Percentiles rank a stretch among this genome's conserved stretches.
Conservation (phyloP, 2,113 vertebrate species). For the Ammodytes dubius region DNA sequence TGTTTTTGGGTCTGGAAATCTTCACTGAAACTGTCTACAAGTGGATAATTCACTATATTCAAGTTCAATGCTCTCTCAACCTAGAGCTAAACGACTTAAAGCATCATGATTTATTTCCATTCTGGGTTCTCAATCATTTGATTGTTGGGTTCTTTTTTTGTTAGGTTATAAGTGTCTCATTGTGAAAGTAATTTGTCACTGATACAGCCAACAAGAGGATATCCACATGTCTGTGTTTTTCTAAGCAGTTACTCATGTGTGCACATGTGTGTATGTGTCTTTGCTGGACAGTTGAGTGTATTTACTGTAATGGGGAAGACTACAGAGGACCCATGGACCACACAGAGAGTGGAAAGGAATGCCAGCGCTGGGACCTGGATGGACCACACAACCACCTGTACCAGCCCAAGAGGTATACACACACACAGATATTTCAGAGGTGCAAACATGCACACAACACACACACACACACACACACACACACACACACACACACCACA, state of each 20-base stretch:
- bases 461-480: neutral
- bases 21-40: neutral
- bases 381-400: conserved; percentile 94
- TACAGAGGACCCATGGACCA: conserved; percentile 99
- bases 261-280: conserved; percentile 7
- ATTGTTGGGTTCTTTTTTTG: neutral
- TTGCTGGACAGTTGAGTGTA: conserved; percentile 90
- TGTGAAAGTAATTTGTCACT: neutral
- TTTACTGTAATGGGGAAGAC: conserved; percentile 95
- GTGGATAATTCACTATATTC: neutral
- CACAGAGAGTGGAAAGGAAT: conserved; percentile 94
- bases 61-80: neutral
- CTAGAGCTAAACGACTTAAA: neutral
- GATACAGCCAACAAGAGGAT: too few species aligned
- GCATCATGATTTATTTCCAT: conserved; percentile 8
- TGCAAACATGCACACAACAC: conserved; percentile 7
- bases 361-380: conserved; percentile 97
- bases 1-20: conserved; percentile 8
- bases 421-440: neutral
- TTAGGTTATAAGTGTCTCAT: neutral
- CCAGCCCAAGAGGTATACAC: conserved; percentile 91
- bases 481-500: neutral
- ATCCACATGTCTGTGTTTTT: too few species aligned
- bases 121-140: neutral
- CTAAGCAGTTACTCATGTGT: neutral